Evolutionary conservation across 2,113 vertebrate species (phyloP).

Genomic region (Apeltes quadracus): DNA sequence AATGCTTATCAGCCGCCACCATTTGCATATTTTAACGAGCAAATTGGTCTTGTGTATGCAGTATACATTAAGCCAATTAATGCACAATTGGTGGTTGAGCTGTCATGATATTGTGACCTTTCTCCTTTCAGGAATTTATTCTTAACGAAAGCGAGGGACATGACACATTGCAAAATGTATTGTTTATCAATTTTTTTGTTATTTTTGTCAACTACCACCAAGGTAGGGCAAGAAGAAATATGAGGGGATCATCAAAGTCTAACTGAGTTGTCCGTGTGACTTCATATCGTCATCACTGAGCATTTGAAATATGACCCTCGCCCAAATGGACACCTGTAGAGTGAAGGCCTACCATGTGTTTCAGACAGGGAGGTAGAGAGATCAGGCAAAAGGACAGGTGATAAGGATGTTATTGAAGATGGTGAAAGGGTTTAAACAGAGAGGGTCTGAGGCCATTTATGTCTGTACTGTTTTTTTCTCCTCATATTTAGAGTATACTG

Average conservation of each 20-base stretch:
- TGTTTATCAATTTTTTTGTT: too few relatives aligned
- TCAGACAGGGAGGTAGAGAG: not conserved
- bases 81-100: not conserved
- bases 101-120: not conserved
- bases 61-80: conserved; percentile 50
- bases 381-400: conserved; percentile 46
- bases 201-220: too few relatives aligned
- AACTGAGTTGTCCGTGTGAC: not conserved
- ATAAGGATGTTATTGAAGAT: conserved; percentile 62
- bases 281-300: not conserved
- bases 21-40: conserved; percentile 47
- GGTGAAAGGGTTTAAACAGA: conserved; percentile 58
- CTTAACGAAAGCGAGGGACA: too few relatives aligned
- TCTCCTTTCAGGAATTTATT: not conserved
- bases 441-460: conserved; percentile 45
- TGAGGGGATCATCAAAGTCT: too few relatives aligned
- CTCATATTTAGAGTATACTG: too few relatives aligned
- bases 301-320: conserved; percentile 39
- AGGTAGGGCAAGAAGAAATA: not conserved
- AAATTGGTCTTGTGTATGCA: conserved; percentile 53
- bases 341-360: conserved; percentile 22
- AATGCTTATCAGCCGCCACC: conserved; percentile 37
- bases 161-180: too few relatives aligned
- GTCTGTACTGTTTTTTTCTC: too few relatives aligned
- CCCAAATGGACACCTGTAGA: conserved; percentile 45